phyloP scores from a whole-genome alignment of 1,140 invertebrate genomes.

The Artemia franciscana region DNA sequence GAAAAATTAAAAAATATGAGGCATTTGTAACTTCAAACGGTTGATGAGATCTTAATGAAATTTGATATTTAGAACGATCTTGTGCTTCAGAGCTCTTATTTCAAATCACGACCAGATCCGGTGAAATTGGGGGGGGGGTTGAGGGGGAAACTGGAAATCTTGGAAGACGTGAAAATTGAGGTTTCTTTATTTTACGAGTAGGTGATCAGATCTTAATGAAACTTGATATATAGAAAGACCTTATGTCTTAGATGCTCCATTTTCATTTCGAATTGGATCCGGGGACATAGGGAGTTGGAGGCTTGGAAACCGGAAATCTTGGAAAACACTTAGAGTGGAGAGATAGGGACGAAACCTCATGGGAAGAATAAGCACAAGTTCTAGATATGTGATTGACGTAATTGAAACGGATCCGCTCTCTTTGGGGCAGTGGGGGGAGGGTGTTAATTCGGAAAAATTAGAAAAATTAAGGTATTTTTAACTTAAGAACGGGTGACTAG shows the following conservation, averaged over 20 bases:
- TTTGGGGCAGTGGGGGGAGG: neutral
- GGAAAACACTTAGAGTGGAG: neutral
- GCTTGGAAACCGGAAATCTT: neutral
- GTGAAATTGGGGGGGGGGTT: neutral
- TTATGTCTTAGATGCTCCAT: neutral
- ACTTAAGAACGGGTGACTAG: no score
- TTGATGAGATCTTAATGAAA: no score
- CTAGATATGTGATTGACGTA: neutral
- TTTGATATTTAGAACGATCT: no score
- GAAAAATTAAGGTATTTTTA: no score
- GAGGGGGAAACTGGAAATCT: neutral
- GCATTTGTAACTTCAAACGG: no score
- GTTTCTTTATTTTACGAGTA: no score
- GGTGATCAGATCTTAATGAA: neutral
- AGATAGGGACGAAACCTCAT: neutral
- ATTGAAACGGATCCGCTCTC: neutral
- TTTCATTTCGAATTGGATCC: neutral
- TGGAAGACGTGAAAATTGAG: no score
- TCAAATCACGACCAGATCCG: no score
- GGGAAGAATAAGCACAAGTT: neutral
- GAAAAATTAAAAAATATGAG: no score
- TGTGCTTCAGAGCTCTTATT: no score
- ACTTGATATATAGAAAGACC: no score
- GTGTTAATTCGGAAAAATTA: no score
- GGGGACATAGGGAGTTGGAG: neutral